Base-by-base conservation (phyloP, 2,797 vertebrate genomes). In the Cynodonichthys magdalenae region DNA sequence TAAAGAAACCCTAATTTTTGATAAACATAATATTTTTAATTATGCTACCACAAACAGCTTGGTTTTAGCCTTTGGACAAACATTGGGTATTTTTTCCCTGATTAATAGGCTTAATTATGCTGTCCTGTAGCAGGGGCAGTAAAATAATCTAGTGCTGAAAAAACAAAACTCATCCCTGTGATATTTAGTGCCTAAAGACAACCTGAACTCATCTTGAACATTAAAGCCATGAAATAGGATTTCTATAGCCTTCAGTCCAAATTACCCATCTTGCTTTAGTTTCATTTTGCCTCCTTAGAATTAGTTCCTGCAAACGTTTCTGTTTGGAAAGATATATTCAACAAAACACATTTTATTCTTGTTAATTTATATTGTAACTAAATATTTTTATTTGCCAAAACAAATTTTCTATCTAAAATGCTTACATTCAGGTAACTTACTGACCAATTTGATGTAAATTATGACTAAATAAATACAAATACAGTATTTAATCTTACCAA, bases 41-140 rank as follows among this genome's bases (percentile, higher is more conserved):
- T 2, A 12, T 39, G 36, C 12, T 39, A 9, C 31, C 31, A 31
- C 36, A 39, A 39, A 11, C 36, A 14, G 3, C 2, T 14, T 12
- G 3, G 20, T 63, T 73, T 57, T 1, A 59, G 49, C 39, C 12
- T 3, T 15, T 15, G 9, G 10, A 47, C n/a, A 18, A 47, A 39
- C n/a, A 0, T 34, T 44, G 17, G 27, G 52, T 41, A 63, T 59
- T 29, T 46, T 11, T 0, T 64, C 63, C 62, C 12, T 18, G 46
- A 57, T 83, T 45, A 65, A 71, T 76, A 27, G 48, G 59, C 28
- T 59, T 53, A 27, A 24, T 31, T 50, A 9, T 42, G 5, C 24
- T 47, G 24, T 14, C 34, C 59, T 31, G 15, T 24, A 34, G 10
- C 42, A 63, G 18, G 42, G 20, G 17, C 2, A 3, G 29, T 65